A percentile compares a stretch with the other conserved stretches of the same genome.
phyloP scores from a whole-genome alignment of 2,888 invertebrate species.

The Acronicta leporina region DNA sequence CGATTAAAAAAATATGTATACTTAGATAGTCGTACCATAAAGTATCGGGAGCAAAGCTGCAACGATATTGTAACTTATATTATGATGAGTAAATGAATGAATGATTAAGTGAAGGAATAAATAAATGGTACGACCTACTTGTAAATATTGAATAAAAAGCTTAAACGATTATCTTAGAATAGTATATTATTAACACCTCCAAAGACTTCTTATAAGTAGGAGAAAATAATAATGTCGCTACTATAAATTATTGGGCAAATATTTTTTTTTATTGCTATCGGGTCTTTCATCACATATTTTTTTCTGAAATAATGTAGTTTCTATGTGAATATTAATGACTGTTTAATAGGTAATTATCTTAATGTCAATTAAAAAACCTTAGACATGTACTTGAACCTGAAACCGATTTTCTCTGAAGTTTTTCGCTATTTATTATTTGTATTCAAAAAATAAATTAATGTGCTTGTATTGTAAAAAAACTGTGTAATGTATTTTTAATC shows the following conservation, averaged over 20 bases:
- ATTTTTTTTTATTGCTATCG: constrained; percentile 10
- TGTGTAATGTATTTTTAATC: constrained; percentile 2
- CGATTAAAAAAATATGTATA: background rate
- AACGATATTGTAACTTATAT: constrained; percentile 21
- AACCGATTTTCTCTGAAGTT: constrained; percentile 25
- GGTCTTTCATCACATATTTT: constrained; percentile 6
- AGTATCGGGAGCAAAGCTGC: constrained; percentile 27
- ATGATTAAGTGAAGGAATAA: constrained; percentile 14
- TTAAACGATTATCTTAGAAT: constrained; percentile 35
- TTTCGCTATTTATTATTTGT: constrained; percentile 30
- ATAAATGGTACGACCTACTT: constrained; percentile 17
- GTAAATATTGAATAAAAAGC: constrained; percentile 44
- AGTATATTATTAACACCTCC: constrained; percentile 23
- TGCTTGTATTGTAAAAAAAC: constrained; percentile 29
- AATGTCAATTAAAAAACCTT: constrained; percentile 56
- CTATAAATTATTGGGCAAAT: constrained; percentile 23
- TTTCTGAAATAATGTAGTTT: constrained; percentile 27
- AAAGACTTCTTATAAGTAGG: constrained; percentile 54
- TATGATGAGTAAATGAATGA: constrained; percentile 9
- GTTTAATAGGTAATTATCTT: constrained; percentile 50
- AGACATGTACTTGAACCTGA: constrained; percentile 21
- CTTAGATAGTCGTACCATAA: background rate
- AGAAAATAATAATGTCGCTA: constrained; percentile 36
- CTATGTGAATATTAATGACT: constrained; percentile 43
- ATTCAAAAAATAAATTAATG: constrained; percentile 11